phyloP scores from a whole-genome alignment of 64 coral and sea anemone species.

The Platygyra sinensis region DNA sequence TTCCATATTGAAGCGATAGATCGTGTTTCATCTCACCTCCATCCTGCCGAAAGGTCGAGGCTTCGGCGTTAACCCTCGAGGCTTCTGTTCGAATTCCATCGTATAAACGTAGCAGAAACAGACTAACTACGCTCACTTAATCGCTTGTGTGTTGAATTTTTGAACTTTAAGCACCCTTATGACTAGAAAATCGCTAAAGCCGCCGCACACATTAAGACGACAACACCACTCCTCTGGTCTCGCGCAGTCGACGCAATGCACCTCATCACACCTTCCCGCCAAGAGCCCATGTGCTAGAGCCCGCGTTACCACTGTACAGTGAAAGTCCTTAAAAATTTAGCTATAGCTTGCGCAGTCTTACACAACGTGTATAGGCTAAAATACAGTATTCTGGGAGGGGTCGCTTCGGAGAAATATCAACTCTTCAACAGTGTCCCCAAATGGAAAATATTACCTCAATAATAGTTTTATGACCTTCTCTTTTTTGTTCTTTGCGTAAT shows the following conservation, averaged over 20 bases:
- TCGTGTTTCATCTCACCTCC: constrained; percentile 8
- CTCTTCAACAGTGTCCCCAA: no score
- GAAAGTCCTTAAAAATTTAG: no score
- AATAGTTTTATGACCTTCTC: no score
- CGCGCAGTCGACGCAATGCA: neutral
- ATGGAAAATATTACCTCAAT: no score
- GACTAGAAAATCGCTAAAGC: neutral
- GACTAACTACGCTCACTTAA: neutral
- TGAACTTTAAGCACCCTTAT: neutral
- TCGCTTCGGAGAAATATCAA: no score
- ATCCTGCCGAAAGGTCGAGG: neutral
- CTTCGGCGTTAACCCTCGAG: neutral
- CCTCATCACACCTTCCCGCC: constrained; percentile 24
- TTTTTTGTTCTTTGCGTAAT: no score
- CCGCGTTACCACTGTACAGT: no score
- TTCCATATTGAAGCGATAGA: neutral
- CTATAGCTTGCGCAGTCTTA: no score
- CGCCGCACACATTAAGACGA: neutral
- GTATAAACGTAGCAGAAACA: neutral
- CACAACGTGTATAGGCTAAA: no score
- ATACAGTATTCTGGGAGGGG: no score
- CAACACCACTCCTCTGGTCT: neutral
- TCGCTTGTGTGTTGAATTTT: neutral
- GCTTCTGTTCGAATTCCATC: constrained; percentile 15
- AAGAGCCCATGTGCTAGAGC: neutral